Conservation (phyloP, 1,140 invertebrate species). For the Pseudomyrmex sp. region DNA sequence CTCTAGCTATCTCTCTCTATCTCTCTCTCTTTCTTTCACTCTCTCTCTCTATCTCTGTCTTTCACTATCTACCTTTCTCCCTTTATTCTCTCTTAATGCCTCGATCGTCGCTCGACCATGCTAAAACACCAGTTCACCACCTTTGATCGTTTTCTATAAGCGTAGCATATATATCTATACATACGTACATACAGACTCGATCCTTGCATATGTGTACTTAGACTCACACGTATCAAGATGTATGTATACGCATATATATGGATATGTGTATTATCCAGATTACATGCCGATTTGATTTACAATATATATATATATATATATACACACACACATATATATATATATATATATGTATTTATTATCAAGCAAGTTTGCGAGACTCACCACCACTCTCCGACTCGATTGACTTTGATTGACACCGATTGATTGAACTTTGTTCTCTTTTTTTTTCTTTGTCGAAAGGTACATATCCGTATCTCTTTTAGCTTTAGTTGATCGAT, state of each 20-base stretch:
- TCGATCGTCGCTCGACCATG: slow-evolving; percentile 54
- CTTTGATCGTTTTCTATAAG: slow-evolving; percentile 58
- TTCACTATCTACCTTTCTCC: slow-evolving; percentile 60
- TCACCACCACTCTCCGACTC: slow-evolving; percentile 51
- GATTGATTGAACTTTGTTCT: slow-evolving; percentile 23
- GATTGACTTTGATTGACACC: slow-evolving; percentile 45
- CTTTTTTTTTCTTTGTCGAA: slow-evolving; percentile 38
- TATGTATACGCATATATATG: slow-evolving; percentile 61
- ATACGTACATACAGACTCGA: slow-evolving; percentile 55
- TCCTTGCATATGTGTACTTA: slow-evolving; percentile 65
- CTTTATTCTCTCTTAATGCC: slow-evolving; percentile 54
- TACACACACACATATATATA: slow-evolving; percentile 56
- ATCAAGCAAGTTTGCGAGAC: slow-evolving; percentile 54
- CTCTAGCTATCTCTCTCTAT: not conserved
- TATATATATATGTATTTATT: slow-evolving; percentile 51
- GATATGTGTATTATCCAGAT: slow-evolving; percentile 16
- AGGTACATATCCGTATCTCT: slow-evolving; percentile 37
- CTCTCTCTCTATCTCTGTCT: slow-evolving; percentile 40
- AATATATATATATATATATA: slow-evolving; percentile 62
- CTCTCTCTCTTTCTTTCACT: not conserved
- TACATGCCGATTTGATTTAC: slow-evolving; percentile 50
- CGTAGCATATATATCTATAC: slow-evolving; percentile 64
- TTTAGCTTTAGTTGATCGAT: slow-evolving; percentile 73
- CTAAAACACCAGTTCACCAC: slow-evolving; percentile 39
- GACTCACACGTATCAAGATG: slow-evolving; percentile 61